Base-by-base conservation (phyloP, 2,113 vertebrate genomes). In the Bubo bubo region DNA sequence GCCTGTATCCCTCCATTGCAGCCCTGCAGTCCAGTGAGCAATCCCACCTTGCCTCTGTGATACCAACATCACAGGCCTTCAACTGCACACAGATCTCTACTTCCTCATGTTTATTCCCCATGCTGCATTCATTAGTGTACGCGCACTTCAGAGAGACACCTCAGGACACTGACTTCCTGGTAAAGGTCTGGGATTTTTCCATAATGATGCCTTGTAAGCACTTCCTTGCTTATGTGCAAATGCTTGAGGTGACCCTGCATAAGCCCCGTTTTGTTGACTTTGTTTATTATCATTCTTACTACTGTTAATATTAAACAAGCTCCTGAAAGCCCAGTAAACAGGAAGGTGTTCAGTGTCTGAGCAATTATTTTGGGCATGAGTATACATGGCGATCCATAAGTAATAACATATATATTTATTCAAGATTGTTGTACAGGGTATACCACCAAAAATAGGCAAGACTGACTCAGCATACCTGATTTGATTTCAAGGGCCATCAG, bases 361-460 rank as follows among this genome's bases (percentile, higher is more conserved):
- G 37, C 20, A 56, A 9, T 53, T 93, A 64, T 35, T 94, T 85
- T 70, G 71, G 37, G 47, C 41, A 37, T 23, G 4, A 82, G n/a
- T 21, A 70, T 22, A 81, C 12, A 28, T 3, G n/a, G n/a, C 22
- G 79, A 71, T 53, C n/a, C 28, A 28, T 45, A 75, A 58, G 12
- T 66, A 86, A 53, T 39, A 19, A 62, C 60, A 93, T 85, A 74
- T 56, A 76, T 88, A 88, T 93, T 93, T 96, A 91, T 95, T 93
- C 86, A 75, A 7, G 3, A 81, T 45, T 83, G 9, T 66, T 91
- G 45, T 50, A 58, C 60, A 77, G 23, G 28, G 19, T 81, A 77
- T 75, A 84, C n/a, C 74, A 90, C 60, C 66, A 82, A 96, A 95
- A 75, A 13, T 1, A 82, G 85, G 85, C 14, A 73, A 59, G 76